A percentile compares a stretch with the other conserved stretches of the same genome.
Evolutionary conservation across 2,888 invertebrate genomes (phyloP).

Genomic region (Metopia argyrocephala): DNA sequence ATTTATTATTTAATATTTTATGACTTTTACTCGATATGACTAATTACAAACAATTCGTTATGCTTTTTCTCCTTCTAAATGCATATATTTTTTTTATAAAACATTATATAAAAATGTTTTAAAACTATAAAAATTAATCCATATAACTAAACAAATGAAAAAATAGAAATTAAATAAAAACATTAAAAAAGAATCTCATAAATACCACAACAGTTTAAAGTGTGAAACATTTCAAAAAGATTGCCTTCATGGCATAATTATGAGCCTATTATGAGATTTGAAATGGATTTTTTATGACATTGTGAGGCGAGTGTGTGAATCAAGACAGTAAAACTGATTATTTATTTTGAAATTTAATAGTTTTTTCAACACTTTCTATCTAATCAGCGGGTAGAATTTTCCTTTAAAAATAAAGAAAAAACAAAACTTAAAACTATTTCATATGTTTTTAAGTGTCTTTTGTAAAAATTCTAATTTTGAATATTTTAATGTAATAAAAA

Average conservation of each 20-base stretch:
- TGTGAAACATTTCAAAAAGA: constrained; percentile 10
- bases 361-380: constrained; percentile 56
- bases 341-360: constrained; percentile 61
- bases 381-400: constrained; percentile 48
- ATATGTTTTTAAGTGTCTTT: too few relatives aligned
- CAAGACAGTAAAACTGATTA: constrained; percentile 28
- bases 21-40: too few relatives aligned
- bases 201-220: constrained; percentile 30
- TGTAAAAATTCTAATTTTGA: too few relatives aligned
- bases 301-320: background rate
- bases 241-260: constrained; percentile 22
- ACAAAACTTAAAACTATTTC: too few relatives aligned
- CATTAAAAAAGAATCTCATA: constrained; percentile 38
- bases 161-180: constrained; percentile 30
- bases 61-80: too few relatives aligned
- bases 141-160: too few relatives aligned
- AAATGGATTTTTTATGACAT: too few relatives aligned
- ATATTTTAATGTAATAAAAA: constrained; percentile 32
- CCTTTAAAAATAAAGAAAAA: constrained; percentile 21
- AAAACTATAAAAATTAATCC: too few relatives aligned
- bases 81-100: too few relatives aligned
- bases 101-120: too few relatives aligned
- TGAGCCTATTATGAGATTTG: constrained; percentile 23
- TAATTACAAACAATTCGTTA: too few relatives aligned
- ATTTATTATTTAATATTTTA: too few relatives aligned